A percentile compares a stretch with the other conserved stretches of the same genome.
Conservation (phyloP, 64 coral and sea anemone genomes). For the Dendronephthya gigantea region DNA sequence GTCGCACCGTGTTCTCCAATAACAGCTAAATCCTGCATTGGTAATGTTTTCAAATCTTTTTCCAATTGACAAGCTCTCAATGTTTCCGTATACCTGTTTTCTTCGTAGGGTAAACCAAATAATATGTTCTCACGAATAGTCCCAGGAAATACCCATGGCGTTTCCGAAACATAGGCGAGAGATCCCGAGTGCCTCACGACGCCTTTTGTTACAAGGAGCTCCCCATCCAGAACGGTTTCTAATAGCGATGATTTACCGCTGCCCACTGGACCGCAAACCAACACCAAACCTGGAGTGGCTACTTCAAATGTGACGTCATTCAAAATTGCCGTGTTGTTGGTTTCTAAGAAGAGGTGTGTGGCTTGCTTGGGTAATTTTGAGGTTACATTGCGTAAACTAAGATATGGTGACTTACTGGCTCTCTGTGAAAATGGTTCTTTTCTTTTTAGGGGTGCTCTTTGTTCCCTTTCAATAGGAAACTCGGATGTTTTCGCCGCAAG, state of each 20-base stretch:
- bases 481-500: background rate
- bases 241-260: conserved; percentile 65
- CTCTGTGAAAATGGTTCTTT: no score
- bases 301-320: background rate
- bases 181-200: background rate
- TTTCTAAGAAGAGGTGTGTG: background rate
- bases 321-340: no score
- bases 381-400: background rate
- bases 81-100: conserved; percentile 22
- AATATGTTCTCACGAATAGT: conserved; percentile 66
- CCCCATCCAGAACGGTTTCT: conserved; percentile 35
- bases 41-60: conserved; percentile 29
- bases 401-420: no score
- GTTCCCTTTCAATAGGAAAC: no score
- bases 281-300: conserved; percentile 6
- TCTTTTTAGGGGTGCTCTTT: no score
- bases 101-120: conserved; percentile 50
- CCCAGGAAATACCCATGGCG: conserved; percentile 64
- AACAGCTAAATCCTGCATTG: conserved; percentile 40
- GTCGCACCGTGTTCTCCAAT: conserved; percentile 40
- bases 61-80: conserved; percentile 34
- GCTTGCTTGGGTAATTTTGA: background rate
- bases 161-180: conserved; percentile 50
- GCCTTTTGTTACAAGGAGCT: conserved; percentile 36
- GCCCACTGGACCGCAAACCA: conserved; percentile 39